These are phyloP conservation scores for Anastrepha ludens DNA, from an alignment of 1,140 invertebrate species.

Conservation along the genomic window DNA sequence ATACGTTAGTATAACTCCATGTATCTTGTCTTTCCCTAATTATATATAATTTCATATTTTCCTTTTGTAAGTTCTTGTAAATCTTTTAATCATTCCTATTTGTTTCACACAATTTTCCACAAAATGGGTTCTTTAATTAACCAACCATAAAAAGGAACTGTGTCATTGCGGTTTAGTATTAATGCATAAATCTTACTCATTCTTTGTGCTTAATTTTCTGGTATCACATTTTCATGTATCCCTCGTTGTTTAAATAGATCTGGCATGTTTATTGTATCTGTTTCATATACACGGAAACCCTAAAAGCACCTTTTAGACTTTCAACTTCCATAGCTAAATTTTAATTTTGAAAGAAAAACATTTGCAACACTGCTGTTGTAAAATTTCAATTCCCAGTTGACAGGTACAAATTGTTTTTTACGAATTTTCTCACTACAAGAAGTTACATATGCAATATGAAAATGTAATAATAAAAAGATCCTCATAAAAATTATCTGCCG, in stretches of 20 bases:
- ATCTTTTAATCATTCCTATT: neutral
- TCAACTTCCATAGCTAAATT: too few species aligned
- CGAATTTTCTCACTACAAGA: too few species aligned
- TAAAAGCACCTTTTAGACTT: neutral
- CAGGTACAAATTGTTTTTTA: too few species aligned
- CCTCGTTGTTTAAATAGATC: slow-evolving; percentile 1
- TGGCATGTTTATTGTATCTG: slow-evolving; percentile 5
- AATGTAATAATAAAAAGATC: too few species aligned
- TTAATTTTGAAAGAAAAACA: too few species aligned
- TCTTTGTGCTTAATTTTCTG: slow-evolving; percentile 38
- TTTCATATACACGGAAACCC: neutral
- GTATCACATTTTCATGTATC: slow-evolving; percentile 1
- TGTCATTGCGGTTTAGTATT: slow-evolving; percentile 39
- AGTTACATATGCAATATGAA: too few species aligned
- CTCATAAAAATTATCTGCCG: too few species aligned
- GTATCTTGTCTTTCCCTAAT: slow-evolving; percentile 12
- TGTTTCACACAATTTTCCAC: neutral
- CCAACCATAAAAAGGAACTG: slow-evolving; percentile 2
- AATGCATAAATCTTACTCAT: neutral
- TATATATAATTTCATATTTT: neutral
- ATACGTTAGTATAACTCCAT: slow-evolving; percentile 72
- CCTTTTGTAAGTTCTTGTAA: neutral
- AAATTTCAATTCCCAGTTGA: too few species aligned
- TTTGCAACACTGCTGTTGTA: too few species aligned
- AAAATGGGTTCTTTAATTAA: neutral